Conservation (phyloP, 2,797 vertebrate genomes). For the Esox lucius region DNA sequence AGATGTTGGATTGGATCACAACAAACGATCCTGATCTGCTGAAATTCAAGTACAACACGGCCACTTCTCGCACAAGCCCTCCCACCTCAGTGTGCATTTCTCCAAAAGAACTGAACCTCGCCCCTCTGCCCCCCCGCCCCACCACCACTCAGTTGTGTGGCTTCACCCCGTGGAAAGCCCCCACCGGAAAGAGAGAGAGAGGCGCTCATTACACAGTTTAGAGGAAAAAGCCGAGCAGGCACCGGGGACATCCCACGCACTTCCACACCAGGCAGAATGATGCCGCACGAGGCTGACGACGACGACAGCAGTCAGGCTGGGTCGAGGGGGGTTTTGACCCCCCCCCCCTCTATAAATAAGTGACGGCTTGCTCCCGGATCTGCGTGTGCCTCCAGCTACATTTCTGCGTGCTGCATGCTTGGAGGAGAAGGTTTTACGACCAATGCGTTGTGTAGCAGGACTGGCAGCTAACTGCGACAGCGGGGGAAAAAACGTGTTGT, state of each 20-base stretch:
- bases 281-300: not conserved
- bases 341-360: constrained; percentile 28
- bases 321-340: no score
- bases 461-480: no score
- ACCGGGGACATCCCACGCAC: constrained; percentile 48
- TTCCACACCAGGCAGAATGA: constrained; percentile 53
- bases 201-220: constrained; percentile 58
- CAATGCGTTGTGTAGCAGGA: no score
- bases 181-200: constrained; percentile 28
- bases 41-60: constrained; percentile 68
- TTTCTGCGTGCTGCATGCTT: not conserved
- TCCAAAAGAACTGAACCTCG: constrained; percentile 21
- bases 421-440: not conserved
- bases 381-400: constrained; percentile 23
- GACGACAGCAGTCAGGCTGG: constrained; percentile 50
- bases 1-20: not conserved
- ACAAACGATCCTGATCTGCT: constrained; percentile 68
- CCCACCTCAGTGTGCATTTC: constrained; percentile 22
- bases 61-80: constrained; percentile 41
- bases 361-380: constrained; percentile 27
- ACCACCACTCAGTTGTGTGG: constrained; percentile 22
- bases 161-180: constrained; percentile 26
- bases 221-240: constrained; percentile 44
- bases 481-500: no score
- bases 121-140: no score